A percentile compares a stretch with the other conserved stretches of the same genome.
These are phyloP conservation scores for Enteromius thamalakanensis DNA, from an alignment of 2,797 vertebrate species.

Conservation along the genomic window DNA sequence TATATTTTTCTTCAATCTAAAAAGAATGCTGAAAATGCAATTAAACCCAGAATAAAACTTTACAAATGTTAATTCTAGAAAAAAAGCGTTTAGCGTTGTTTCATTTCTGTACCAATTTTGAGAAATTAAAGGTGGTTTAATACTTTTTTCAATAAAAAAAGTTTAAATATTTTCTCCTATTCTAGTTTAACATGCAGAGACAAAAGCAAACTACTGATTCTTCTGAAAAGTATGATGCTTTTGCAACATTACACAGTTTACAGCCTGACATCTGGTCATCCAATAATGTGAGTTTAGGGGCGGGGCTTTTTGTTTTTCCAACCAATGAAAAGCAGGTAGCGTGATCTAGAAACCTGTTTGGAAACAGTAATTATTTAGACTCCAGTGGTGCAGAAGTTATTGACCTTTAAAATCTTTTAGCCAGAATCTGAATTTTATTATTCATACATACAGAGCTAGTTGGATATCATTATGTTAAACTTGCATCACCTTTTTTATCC, in stretches of 20 bases:
- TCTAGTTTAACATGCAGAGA: not conserved
- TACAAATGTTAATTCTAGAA: too few relatives aligned
- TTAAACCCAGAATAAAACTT: not conserved
- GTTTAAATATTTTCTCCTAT: not conserved
- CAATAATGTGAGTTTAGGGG: not conserved
- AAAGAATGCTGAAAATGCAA: not conserved
- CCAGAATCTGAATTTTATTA: not conserved
- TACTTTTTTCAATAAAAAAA: not conserved
- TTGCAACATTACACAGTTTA: not conserved
- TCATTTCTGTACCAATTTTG: not conserved
- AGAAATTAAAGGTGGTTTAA: slow-evolving; percentile 1
- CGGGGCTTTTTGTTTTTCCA: too few relatives aligned
- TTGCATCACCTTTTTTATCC: not conserved
- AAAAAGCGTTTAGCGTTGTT: not conserved
- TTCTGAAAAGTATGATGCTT: not conserved
- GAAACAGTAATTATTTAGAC: not conserved
- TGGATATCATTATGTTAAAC: slow-evolving; percentile 7
- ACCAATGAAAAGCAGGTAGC: not conserved
- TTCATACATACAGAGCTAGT: not conserved
- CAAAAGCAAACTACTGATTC: not conserved
- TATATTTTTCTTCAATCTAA: not conserved
- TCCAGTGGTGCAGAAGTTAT: not conserved
- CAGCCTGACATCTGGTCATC: not conserved
- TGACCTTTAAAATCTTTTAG: not conserved
- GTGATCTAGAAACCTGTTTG: not conserved